These are phyloP conservation scores for Myotis findleyi DNA, from an alignment of 2,797 vertebrate genomes.

Conservation along the genomic window DNA sequence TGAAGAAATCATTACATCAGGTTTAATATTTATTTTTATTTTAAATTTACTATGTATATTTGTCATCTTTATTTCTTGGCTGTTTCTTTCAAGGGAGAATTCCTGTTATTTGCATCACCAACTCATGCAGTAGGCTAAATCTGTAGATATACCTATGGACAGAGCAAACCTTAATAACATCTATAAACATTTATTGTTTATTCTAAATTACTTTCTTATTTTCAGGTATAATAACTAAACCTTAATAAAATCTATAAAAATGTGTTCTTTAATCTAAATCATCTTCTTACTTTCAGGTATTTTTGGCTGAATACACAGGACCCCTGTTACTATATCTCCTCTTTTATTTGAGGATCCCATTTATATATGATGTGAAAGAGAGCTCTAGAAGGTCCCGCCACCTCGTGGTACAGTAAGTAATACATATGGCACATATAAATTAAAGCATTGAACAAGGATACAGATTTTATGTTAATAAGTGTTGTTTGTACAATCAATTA, in stretches of 20 bases:
- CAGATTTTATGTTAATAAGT: neutral
- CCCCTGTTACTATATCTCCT: constrained; percentile 88
- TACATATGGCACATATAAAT: too few relatives aligned
- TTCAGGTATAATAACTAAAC: neutral
- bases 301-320: constrained; percentile 88
- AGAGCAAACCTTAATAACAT: neutral
- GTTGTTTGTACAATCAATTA: neutral
- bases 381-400: constrained; percentile 81
- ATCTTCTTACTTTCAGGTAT: constrained; percentile 85
- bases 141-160: neutral
- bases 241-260: neutral
- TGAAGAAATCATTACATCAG: neutral
- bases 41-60: neutral
- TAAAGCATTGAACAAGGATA: neutral
- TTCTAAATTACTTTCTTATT: neutral
- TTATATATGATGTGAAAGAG: constrained; percentile 85
- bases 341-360: constrained; percentile 87
- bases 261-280: constrained; percentile 27
- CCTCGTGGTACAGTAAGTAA: constrained; percentile 88
- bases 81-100: neutral
- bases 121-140: neutral
- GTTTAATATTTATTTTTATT: neutral
- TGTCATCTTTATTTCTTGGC: neutral
- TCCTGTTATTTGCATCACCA: neutral
- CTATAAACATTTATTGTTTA: neutral